Conservation (phyloP, 2,113 vertebrate genomes). For the Hemicordylus capensis region DNA sequence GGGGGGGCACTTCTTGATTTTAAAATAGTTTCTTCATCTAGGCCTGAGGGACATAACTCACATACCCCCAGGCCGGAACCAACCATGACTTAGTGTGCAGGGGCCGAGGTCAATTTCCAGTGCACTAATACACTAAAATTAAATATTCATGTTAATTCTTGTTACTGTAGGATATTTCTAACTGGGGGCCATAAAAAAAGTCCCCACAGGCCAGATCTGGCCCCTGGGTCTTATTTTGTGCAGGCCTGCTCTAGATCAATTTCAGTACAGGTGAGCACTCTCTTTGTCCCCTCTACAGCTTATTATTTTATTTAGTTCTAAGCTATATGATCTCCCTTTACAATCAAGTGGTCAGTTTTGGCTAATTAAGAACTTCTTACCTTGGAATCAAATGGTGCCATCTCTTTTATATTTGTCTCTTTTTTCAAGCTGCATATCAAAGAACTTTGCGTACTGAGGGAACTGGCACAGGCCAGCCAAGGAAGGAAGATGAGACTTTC, state of each 20-base stretch:
- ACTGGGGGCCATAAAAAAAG: too few relatives aligned
- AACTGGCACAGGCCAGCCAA: not conserved
- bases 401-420: not conserved
- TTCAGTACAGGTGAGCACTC: not conserved
- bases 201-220: too few relatives aligned
- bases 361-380: not conserved
- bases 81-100: too few relatives aligned
- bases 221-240: too few relatives aligned
- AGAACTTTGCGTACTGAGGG: not conserved
- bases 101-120: too few relatives aligned
- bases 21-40: not conserved
- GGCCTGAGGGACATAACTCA: too few relatives aligned
- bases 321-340: not conserved
- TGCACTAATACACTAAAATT: too few relatives aligned
- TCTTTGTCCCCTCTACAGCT: not conserved
- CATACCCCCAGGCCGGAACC: too few relatives aligned
- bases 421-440: constrained; percentile 2
- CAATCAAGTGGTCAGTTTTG: not conserved
- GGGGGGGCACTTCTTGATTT: not conserved
- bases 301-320: not conserved
- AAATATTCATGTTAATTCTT: too few relatives aligned
- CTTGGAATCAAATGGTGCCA: not conserved
- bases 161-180: too few relatives aligned
- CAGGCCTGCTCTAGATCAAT: too few relatives aligned
- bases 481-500: not conserved